Evolutionary conservation across 2,113 vertebrate species (phyloP).

Genomic region (Saimiri boliviensis): DNA sequence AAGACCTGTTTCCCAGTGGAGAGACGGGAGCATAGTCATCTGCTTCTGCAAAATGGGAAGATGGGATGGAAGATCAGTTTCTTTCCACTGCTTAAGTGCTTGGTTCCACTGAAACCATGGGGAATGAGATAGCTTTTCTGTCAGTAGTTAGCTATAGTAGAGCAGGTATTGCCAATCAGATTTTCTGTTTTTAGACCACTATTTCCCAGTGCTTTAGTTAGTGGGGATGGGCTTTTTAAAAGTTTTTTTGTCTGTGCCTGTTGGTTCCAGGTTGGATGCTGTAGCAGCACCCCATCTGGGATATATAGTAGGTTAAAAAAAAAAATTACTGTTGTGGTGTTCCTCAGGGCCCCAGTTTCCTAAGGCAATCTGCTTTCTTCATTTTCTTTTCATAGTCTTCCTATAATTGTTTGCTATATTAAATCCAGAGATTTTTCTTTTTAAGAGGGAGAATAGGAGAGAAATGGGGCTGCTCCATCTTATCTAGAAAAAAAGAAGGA

Average conservation of each 20-base stretch:
- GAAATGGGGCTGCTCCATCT: background rate
- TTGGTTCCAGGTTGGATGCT: background rate
- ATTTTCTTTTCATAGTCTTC: background rate
- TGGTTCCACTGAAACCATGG: background rate
- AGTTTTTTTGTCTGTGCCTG: background rate
- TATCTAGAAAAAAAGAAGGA: background rate
- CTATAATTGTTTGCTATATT: background rate
- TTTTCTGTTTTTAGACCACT: background rate
- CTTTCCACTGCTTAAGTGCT: background rate
- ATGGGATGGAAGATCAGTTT: background rate
- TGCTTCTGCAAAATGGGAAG: background rate
- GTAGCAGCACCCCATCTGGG: background rate
- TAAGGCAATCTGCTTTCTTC: background rate
- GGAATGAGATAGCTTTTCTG: background rate
- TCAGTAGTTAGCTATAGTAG: background rate
- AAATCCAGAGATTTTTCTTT: background rate
- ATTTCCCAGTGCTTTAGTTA: background rate
- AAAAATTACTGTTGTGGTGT: background rate
- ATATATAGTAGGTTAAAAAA: background rate
- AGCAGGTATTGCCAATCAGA: background rate
- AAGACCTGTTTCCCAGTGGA: background rate
- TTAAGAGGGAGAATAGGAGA: background rate
- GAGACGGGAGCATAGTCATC: background rate
- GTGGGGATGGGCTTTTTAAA: background rate
- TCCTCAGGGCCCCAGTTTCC: background rate